Evolutionary conservation across 2,113 vertebrate species (phyloP).

Genomic region (Cebus imitator): DNA sequence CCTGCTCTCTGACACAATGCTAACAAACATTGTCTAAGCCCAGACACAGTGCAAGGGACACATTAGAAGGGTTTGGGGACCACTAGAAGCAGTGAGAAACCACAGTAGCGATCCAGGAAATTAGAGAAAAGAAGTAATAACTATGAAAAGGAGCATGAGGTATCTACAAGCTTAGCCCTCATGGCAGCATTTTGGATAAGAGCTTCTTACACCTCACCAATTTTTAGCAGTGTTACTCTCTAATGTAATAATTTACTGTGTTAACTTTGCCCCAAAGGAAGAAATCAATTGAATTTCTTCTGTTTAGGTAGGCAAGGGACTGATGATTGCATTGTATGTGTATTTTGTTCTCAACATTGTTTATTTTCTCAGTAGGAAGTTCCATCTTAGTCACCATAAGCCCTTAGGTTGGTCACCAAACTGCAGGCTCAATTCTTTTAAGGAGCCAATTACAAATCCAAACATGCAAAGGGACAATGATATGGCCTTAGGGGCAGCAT

Average conservation of each 20-base stretch:
- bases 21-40: background rate
- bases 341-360: constrained; percentile 1
- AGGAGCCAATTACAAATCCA: background rate
- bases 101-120: background rate
- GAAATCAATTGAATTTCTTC: constrained; percentile 9
- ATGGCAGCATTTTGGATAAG: constrained; percentile 25
- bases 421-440: background rate
- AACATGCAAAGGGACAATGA: background rate
- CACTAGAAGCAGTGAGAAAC: background rate
- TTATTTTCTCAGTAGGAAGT: constrained; percentile 49
- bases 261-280: constrained; percentile 40
- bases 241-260: background rate
- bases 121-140: background rate
- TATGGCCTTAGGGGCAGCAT: background rate
- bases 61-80: background rate
- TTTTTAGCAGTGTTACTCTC: background rate
- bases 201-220: background rate
- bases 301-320: constrained; percentile 19
- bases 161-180: background rate
- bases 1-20: background rate
- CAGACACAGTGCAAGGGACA: background rate
- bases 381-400: background rate
- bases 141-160: background rate
- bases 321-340: background rate
- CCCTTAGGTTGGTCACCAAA: background rate